phyloP scores from a whole-genome alignment of 2,113 vertebrate species.

The Pyxicephalus adspersus region DNA sequence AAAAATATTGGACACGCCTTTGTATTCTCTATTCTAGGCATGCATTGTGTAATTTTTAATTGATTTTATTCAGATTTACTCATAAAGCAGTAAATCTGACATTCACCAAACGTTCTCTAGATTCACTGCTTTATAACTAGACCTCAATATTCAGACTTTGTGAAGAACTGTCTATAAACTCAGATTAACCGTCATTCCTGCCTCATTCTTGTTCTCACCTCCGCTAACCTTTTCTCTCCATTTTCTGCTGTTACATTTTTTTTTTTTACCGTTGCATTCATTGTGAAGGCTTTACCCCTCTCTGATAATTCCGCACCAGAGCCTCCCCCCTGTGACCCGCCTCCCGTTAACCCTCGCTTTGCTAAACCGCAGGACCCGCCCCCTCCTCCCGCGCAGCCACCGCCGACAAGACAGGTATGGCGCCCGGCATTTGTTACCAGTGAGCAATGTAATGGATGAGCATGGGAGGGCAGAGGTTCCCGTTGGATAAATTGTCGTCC shows the following conservation, averaged over 20 bases:
- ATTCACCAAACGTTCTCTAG: too few species aligned
- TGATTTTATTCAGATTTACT: too few species aligned
- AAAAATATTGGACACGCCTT: too few species aligned
- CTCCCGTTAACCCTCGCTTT: slow-evolving; percentile 72
- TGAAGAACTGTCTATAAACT: too few species aligned
- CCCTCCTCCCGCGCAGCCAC: slow-evolving; percentile 66
- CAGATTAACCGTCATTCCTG: too few species aligned
- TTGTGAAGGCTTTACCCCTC: slow-evolving; percentile 63
- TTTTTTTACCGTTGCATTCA: slow-evolving; percentile 57
- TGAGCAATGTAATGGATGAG: background rate
- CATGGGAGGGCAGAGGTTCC: background rate
- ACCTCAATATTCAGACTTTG: too few species aligned
- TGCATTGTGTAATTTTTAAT: too few species aligned
- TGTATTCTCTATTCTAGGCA: too few species aligned
- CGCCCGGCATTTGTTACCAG: slow-evolving; percentile 16
- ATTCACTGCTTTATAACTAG: too few species aligned
- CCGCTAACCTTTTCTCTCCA: slow-evolving; percentile 58
- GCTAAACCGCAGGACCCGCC: slow-evolving; percentile 72
- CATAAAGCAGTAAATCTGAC: too few species aligned
- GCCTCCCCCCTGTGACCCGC: slow-evolving; percentile 67
- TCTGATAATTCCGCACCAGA: slow-evolving; percentile 67
- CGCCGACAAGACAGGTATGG: slow-evolving; percentile 86
- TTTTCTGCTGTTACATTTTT: slow-evolving; percentile 52
- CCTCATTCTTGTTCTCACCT: slow-evolving; percentile 1
- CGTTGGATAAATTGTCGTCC: too few species aligned